Evolutionary conservation across 2,797 vertebrate species (phyloP).

Genomic region (Cynodonichthys magdalenae): DNA sequence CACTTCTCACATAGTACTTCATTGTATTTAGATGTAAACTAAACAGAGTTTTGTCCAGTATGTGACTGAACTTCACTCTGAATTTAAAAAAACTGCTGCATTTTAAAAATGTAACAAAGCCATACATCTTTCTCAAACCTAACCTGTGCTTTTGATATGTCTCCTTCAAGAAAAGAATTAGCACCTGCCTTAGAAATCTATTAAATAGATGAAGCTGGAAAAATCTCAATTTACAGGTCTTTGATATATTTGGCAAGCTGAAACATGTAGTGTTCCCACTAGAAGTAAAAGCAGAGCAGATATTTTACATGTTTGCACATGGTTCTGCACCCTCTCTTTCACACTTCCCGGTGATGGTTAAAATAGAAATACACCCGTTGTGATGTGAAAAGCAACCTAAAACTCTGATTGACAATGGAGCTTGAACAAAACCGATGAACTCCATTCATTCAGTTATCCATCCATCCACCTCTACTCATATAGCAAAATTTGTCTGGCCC

Average conservation of each 20-base stretch:
- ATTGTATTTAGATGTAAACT: not conserved
- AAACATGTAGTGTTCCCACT: slow-evolving; percentile 27
- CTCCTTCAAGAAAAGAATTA: slow-evolving; percentile 37
- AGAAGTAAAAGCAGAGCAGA: slow-evolving; percentile 30
- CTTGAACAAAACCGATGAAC: not conserved
- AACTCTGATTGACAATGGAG: not conserved
- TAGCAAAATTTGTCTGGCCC: too few species aligned
- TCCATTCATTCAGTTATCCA: too few species aligned
- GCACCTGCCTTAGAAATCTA: slow-evolving; percentile 39
- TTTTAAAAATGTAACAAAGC: not conserved
- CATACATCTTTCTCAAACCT: slow-evolving; percentile 15
- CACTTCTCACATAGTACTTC: not conserved
- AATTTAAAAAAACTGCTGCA: slow-evolving; percentile 8
- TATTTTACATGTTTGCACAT: slow-evolving; percentile 47
- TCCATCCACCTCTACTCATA: too few species aligned
- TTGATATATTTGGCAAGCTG: slow-evolving; percentile 27
- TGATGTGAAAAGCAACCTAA: slow-evolving; percentile 12
- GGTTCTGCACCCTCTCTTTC: slow-evolving; percentile 43
- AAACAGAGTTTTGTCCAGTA: not conserved
- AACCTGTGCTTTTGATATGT: slow-evolving; percentile 22
- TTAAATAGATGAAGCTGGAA: slow-evolving; percentile 42
- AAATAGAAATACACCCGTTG: slow-evolving; percentile 35
- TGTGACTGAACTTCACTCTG: slow-evolving; percentile 5
- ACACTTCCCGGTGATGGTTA: slow-evolving; percentile 36
- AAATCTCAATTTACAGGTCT: slow-evolving; percentile 35